Evolutionary conservation across 2,797 vertebrate genomes (phyloP), one percentile per base, ranked within the genome.

Genomic region (Atherinosoma microstoma): DNA sequence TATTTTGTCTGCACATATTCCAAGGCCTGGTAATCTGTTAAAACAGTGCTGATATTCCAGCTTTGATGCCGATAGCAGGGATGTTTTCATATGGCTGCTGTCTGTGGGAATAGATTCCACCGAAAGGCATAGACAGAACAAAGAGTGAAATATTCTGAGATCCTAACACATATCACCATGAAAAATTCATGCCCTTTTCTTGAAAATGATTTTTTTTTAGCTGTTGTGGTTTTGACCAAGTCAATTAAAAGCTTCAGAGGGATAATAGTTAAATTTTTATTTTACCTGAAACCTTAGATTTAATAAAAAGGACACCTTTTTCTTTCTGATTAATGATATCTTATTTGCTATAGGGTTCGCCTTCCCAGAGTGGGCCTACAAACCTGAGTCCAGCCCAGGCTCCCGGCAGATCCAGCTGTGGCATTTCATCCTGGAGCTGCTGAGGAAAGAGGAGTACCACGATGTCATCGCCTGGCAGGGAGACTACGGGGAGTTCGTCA

Each of bases 391-490:
- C 0, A 97, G 96, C 87, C 97, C 97, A 0, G 97, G 97, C 68
- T 97, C 96, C 1, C 90, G 97, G 76, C 97, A 98, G 93, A 97
- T 98, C 92, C 97, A 98, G 91, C 95, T 98, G 61, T 98, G 97
- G 97, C 96, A 97, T 86, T 98, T 98, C 84, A 97, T 98, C 87
- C 91, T 98, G 90, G 97, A 98, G 90, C 94, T 98, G 86, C 91
- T 97, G 74, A 91, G 96, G 78, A 98, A 97, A 68, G 96, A 97
- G 80, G 96, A 97, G 83, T 97, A 97, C 86, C 96, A 97, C 18
- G 96, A 97, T 0, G 96, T 98, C 91, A 98, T 98, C 24, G 96
- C 96, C 81, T 98, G 97, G 97, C 96, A 97, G 90, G 97, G 97
- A 0, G 96, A 98, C 93, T 98, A 97, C 0, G 97, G 97, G 0